Evolutionary conservation across 2,888 invertebrate genomes (phyloP).

Genomic region (Antheraea assamensis): DNA sequence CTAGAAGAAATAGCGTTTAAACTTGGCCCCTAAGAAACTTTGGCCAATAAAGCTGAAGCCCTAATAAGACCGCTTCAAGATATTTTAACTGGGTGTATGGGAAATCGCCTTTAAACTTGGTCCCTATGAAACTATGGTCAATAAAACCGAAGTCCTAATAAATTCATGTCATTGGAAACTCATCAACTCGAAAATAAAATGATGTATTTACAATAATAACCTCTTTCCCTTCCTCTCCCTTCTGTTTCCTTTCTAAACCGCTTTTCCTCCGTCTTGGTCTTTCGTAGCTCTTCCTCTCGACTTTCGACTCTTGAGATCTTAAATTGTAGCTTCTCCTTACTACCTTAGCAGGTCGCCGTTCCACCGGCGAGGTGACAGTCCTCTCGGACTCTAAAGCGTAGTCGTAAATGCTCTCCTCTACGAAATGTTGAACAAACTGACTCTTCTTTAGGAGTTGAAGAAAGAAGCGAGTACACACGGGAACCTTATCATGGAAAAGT

Average conservation of each 20-base stretch:
- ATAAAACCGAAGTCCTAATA: background rate
- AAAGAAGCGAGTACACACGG: conserved; percentile 72
- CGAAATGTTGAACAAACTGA: conserved; percentile 65
- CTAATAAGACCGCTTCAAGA: too few species aligned
- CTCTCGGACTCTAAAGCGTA: conserved; percentile 72
- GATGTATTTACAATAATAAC: conserved; percentile 32
- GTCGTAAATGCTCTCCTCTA: conserved; percentile 63
- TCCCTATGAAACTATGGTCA: background rate
- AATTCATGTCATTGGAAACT: background rate
- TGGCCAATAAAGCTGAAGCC: too few species aligned
- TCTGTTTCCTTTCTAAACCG: conserved; percentile 26
- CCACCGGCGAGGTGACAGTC: conserved; percentile 47
- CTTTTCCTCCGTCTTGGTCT: conserved; percentile 48
- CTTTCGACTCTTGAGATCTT: conserved; percentile 63
- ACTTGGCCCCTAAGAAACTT: too few species aligned
- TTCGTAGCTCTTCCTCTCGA: conserved; percentile 60
- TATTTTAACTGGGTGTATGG: too few species aligned
- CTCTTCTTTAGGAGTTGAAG: conserved; percentile 69
- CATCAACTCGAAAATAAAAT: background rate
- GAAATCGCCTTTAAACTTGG: background rate
- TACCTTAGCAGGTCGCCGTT: conserved; percentile 42
- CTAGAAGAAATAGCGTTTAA: too few species aligned
- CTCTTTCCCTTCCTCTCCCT: conserved; percentile 32
- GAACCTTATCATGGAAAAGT: conserved; percentile 70
- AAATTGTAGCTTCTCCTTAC: conserved; percentile 65